Conservation (phyloP, 2,888 invertebrate genomes). For the Gymnosoma rotundatum region DNA sequence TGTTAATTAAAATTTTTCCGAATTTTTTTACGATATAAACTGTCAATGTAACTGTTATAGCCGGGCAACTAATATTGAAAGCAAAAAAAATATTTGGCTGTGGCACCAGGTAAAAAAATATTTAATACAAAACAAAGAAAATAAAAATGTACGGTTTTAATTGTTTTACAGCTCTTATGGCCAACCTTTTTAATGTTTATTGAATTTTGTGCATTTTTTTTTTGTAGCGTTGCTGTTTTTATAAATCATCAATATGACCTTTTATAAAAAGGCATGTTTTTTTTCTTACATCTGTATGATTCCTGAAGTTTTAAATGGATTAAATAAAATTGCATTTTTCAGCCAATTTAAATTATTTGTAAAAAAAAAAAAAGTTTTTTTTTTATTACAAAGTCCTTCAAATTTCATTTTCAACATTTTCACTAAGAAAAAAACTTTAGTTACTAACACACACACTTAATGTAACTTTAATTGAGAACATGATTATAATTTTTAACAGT, state of each 20-base stretch:
- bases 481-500: too few species aligned
- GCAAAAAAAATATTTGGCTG: conserved; percentile 3
- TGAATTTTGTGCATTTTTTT: conserved; percentile 44
- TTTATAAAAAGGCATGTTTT: background rate
- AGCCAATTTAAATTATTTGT: too few species aligned
- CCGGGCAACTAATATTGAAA: conserved; percentile 6
- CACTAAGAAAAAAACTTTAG: too few species aligned
- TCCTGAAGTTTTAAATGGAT: conserved; percentile 1
- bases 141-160: conserved; percentile 29
- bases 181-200: conserved; percentile 69
- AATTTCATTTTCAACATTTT: too few species aligned
- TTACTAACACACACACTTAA: too few species aligned
- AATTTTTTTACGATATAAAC: background rate
- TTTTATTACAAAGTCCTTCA: too few species aligned
- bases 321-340: too few species aligned
- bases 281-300: background rate
- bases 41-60: conserved; percentile 28
- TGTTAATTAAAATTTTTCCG: background rate
- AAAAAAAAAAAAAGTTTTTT: too few species aligned
- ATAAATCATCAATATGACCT: conserved; percentile 27
- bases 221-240: conserved; percentile 10
- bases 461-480: too few species aligned
- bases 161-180: conserved; percentile 49
- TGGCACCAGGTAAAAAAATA: background rate
- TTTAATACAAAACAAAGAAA: background rate